phyloP scores from a whole-genome alignment of 2,888 invertebrate genomes.

The Poecilus cupreus region DNA sequence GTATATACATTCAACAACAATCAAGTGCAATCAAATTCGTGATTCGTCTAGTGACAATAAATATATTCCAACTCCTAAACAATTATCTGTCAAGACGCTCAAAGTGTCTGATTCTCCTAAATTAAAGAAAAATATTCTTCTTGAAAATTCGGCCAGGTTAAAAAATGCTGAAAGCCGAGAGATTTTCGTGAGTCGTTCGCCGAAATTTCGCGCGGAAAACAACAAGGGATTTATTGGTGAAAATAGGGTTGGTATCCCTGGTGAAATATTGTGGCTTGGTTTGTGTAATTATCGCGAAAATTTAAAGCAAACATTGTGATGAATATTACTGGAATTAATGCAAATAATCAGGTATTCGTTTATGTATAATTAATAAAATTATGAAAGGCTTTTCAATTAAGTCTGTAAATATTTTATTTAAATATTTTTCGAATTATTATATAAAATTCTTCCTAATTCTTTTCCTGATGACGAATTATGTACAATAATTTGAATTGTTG shows the following conservation, averaged over 20 bases:
- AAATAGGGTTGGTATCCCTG: conserved; percentile 8
- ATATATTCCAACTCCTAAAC: neutral
- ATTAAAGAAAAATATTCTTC: conserved; percentile 16
- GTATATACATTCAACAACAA: no score
- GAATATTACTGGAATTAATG: conserved; percentile 12
- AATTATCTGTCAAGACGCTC: neutral
- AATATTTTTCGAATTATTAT: no score
- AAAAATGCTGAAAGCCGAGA: neutral
- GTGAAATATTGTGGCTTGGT: conserved; percentile 6
- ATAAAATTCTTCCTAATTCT: no score
- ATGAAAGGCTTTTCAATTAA: no score
- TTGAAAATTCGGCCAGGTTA: neutral
- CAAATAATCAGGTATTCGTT: neutral
- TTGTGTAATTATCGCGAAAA: neutral
- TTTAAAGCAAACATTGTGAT: conserved; percentile 11
- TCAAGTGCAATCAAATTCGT: no score
- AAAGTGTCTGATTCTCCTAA: neutral
- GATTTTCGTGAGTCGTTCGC: neutral
- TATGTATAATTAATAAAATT: no score
- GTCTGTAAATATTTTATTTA: no score
- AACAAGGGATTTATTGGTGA: neutral
- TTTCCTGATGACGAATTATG: no score
- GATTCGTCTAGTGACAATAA: no score
- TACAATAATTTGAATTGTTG: no score
- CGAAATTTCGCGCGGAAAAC: neutral